Evolutionary conservation across 2,113 vertebrate species (phyloP), one percentile per base, ranked within the genome.

Genomic region (Gymnarchus niloticus): DNA sequence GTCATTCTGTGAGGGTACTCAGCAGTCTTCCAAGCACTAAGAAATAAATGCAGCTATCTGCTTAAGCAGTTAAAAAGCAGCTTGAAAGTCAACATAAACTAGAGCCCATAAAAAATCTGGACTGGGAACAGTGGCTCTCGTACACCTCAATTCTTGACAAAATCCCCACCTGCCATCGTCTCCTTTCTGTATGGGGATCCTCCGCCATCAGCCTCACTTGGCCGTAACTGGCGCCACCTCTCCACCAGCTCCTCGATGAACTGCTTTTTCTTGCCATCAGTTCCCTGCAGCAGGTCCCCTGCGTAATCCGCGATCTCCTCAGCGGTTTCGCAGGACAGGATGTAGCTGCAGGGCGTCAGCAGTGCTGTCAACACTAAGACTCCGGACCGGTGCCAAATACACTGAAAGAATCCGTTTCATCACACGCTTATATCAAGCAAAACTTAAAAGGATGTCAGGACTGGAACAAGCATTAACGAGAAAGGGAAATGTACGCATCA

Each of bases 251-350:
- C 97, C 3, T 97, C 94, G 65, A 97, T 96, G 86, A 99, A 99
- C 37, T 87, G 88, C 37, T 93, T 90, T 90, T 97, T 99, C 80
- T 89, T 94, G 10, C 96, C 97, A 0, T 98, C 96, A 0, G 95
- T 95, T 54, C 97, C 97, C 88, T 98, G 97, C 7, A 99, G 90
- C 6, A 99, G 95, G 87, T 99, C 98, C 7, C 95, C 90, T 0
- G 99, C 93, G 1, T 99, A 99, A 59, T 99, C 98, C 57, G 94
- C 94, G 69, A 99, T 95, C 92, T 99, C 98, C 0, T 98, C 97
- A 44, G 94, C 93, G 0, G 91, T 95, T 7, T 96, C 95, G 84
- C 99, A 99, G 0, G 97, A 96, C 19, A 99, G 90, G 88, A 99
- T 93, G 86, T 99, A 99, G 89, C 98, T 99, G 80, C 0, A 12